phyloP scores from a whole-genome alignment of 2,113 vertebrate genomes.

The Dolichotis patagonum region DNA sequence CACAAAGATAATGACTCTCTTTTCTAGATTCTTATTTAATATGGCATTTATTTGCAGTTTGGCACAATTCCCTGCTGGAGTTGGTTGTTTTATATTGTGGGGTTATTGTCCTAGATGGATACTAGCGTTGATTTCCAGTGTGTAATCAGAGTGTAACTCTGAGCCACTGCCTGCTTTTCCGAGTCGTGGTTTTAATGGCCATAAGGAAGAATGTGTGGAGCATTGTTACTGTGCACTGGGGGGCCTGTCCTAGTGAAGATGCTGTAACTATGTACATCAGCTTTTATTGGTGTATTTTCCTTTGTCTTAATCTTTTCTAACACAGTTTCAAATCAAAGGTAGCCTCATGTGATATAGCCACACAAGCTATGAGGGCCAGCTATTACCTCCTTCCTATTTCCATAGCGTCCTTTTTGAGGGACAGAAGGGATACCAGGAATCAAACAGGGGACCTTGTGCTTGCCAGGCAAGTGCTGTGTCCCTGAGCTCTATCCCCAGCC shows the following conservation, averaged over 20 bases:
- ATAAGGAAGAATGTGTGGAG: neutral
- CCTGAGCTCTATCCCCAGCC: too few species aligned
- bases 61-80: neutral
- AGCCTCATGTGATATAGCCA: neutral
- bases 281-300: neutral
- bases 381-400: neutral
- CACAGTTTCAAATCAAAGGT: neutral
- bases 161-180: neutral
- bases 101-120: neutral
- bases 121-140: neutral
- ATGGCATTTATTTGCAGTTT: neutral
- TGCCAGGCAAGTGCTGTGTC: too few species aligned
- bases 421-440: too few species aligned
- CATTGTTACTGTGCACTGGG: neutral
- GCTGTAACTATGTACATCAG: neutral
- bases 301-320: neutral
- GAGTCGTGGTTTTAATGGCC: neutral
- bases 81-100: neutral
- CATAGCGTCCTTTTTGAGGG: too few species aligned
- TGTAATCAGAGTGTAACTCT: neutral
- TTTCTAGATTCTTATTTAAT: conserved; percentile 11
- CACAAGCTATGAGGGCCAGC: neutral
- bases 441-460: too few species aligned
- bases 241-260: neutral
- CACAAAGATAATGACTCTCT: neutral